A percentile compares a stretch with the other conserved stretches of the same genome.
Conservation (phyloP, 1,140 invertebrate genomes). For the Bombyx mandarina region DNA sequence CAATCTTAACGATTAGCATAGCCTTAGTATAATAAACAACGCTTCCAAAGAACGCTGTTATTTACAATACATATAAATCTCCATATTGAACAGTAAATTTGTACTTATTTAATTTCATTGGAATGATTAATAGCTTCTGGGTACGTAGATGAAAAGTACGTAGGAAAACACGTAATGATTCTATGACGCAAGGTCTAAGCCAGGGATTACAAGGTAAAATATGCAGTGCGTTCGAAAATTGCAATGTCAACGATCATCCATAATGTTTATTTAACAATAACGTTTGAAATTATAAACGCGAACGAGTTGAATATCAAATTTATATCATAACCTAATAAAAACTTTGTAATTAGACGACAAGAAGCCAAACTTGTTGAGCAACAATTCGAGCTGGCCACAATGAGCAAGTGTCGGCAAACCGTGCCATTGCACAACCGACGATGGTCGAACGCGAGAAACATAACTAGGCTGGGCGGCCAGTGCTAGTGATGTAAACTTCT, state of each 20-base stretch:
- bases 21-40: too few relatives aligned
- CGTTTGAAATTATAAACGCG: too few relatives aligned
- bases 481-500: slow-evolving; percentile 63
- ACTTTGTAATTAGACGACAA: slow-evolving; percentile 59
- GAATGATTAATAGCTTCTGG: not conserved
- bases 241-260: not conserved
- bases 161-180: slow-evolving; percentile 15
- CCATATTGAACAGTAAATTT: not conserved
- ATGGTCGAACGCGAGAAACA: slow-evolving; percentile 67
- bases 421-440: slow-evolving; percentile 60
- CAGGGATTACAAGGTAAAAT: slow-evolving; percentile 20
- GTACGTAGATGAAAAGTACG: slow-evolving; percentile 2
- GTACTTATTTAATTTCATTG: not conserved
- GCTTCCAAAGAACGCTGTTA: too few relatives aligned
- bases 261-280: slow-evolving; percentile 1
- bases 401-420: slow-evolving; percentile 62
- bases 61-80: not conserved
- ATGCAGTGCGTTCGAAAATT: not conserved
- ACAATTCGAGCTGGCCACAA: slow-evolving; percentile 50
- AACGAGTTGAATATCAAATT: too few relatives aligned
- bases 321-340: slow-evolving; percentile 36
- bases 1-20: too few relatives aligned
- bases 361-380: slow-evolving; percentile 59
- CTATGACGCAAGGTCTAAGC: slow-evolving; percentile 17
- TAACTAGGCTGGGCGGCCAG: slow-evolving; percentile 64